These are phyloP conservation scores for Drosophila paulistorum DNA, from an alignment of 1,140 invertebrate genomes.

Conservation along the genomic window DNA sequence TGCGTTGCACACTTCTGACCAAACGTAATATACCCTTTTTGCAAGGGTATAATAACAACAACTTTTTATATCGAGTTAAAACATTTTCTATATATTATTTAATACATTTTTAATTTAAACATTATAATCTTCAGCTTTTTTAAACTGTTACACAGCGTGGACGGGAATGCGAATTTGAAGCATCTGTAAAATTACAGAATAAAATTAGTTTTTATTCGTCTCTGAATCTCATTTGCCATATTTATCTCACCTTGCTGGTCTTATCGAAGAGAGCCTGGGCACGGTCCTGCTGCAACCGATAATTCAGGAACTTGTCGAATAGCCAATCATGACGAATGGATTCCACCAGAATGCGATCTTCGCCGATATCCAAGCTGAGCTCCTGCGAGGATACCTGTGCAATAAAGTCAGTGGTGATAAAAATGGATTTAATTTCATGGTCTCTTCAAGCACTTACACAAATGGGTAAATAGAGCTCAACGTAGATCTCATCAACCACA, in stretches of 20 bases:
- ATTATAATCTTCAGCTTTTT: background rate
- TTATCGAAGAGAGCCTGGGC: constrained; percentile 86
- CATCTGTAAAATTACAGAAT: constrained; percentile 60
- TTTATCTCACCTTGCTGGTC: constrained; percentile 67
- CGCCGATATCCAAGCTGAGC: constrained; percentile 87
- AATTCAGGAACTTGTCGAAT: constrained; percentile 88
- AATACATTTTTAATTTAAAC: background rate
- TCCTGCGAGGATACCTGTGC: constrained; percentile 85
- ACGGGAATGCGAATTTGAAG: constrained; percentile 75
- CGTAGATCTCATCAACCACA: constrained; percentile 75
- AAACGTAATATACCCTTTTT: too few species aligned
- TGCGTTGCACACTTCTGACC: too few species aligned
- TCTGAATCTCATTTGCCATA: too few species aligned
- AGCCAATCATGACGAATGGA: constrained; percentile 85
- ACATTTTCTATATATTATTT: background rate
- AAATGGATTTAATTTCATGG: background rate
- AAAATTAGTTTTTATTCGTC: background rate
- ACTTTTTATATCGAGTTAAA: too few species aligned
- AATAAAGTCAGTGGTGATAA: background rate
- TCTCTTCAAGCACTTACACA: constrained; percentile 57
- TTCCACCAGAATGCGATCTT: constrained; percentile 89
- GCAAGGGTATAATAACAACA: too few species aligned
- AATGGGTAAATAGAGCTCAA: constrained; percentile 84
- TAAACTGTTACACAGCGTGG: constrained; percentile 13
- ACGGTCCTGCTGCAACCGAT: constrained; percentile 85